A percentile compares a stretch with the other conserved stretches of the same genome.
These are phyloP conservation scores for Platysternon megacephalum DNA, from an alignment of 2,113 vertebrate species.

Conservation along the genomic window DNA sequence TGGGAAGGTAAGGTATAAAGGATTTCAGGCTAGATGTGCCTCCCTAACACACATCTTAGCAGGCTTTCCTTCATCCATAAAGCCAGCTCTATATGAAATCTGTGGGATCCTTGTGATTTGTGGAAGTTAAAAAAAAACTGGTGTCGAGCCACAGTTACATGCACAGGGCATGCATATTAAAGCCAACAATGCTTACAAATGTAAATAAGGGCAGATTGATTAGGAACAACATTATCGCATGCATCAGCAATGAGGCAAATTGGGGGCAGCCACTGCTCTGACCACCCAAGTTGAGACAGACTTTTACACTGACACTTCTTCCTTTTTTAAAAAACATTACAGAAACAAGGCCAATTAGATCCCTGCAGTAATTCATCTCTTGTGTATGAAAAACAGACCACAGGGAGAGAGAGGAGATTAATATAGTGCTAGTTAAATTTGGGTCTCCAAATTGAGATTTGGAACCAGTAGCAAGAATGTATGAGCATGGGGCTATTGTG, in stretches of 20 bases:
- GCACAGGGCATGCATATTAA: slow-evolving; percentile 74
- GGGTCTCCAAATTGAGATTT: slow-evolving; percentile 46
- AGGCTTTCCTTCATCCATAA: slow-evolving; percentile 11
- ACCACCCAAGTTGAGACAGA: slow-evolving; percentile 84
- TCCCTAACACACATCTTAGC: not conserved
- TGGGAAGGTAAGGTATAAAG: not conserved
- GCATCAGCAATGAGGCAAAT: slow-evolving; percentile 80
- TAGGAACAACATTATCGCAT: slow-evolving; percentile 78
- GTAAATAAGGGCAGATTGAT: slow-evolving; percentile 84
- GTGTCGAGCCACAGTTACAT: slow-evolving; percentile 39
- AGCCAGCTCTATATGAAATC: not conserved
- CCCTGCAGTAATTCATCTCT: slow-evolving; percentile 80
- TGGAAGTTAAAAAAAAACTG: slow-evolving; percentile 45
- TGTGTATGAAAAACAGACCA: slow-evolving; percentile 76
- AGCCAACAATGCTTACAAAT: slow-evolving; percentile 79
- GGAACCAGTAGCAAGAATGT: slow-evolving; percentile 45
- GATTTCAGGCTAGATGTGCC: not conserved
- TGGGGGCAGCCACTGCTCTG: slow-evolving; percentile 77
- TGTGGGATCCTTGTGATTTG: slow-evolving; percentile 23
- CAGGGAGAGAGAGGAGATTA: slow-evolving; percentile 78
- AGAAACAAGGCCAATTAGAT: slow-evolving; percentile 86
- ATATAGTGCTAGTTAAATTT: slow-evolving; percentile 74
- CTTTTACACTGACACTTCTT: slow-evolving; percentile 81
- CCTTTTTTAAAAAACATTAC: slow-evolving; percentile 74
- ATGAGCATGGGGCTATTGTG: slow-evolving; percentile 26